Conservation (phyloP, 2,797 vertebrate genomes). For the Muscicapa striata region DNA sequence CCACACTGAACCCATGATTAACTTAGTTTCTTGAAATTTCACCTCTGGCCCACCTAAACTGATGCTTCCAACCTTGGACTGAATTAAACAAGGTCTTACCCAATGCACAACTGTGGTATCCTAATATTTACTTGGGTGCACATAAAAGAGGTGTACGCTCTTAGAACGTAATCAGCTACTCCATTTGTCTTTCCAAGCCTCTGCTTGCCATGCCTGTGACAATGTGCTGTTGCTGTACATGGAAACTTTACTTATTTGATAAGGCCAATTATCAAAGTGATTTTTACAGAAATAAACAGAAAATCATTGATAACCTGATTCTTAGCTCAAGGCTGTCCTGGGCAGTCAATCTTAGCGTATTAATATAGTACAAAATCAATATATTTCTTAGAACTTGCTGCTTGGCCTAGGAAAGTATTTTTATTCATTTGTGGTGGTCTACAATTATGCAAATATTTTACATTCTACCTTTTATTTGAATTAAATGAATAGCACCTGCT, state of each 20-base stretch:
- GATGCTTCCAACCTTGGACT: constrained; percentile 16
- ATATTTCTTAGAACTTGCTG: not conserved
- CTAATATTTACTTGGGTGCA: constrained; percentile 51
- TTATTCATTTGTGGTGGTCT: not conserved
- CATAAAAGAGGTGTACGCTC: constrained; percentile 34
- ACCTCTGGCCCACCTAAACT: not conserved
- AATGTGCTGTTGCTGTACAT: not conserved
- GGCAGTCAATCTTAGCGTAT: not conserved
- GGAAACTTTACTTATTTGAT: constrained; percentile 57
- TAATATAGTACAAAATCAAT: not conserved
- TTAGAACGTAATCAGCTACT: constrained; percentile 11
- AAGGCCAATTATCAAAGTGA: constrained; percentile 52
- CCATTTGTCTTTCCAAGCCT: constrained; percentile 56
- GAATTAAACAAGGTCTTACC: constrained; percentile 37
- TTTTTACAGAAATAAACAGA: constrained; percentile 53
- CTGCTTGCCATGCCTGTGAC: constrained; percentile 16
- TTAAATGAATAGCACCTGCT: not conserved
- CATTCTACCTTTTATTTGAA: not conserved
- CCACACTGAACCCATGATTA: not conserved
- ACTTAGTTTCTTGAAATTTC: not conserved
- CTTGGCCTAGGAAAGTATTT: not conserved
- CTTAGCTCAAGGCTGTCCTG: constrained; percentile 39
- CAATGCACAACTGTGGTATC: constrained; percentile 24
- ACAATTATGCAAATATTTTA: not conserved
- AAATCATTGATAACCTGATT: constrained; percentile 54